Percentiles rank a stretch among this genome's conserved stretches.
phyloP scores from a whole-genome alignment of 1,140 invertebrate species.

The Drosophila sp. region DNA sequence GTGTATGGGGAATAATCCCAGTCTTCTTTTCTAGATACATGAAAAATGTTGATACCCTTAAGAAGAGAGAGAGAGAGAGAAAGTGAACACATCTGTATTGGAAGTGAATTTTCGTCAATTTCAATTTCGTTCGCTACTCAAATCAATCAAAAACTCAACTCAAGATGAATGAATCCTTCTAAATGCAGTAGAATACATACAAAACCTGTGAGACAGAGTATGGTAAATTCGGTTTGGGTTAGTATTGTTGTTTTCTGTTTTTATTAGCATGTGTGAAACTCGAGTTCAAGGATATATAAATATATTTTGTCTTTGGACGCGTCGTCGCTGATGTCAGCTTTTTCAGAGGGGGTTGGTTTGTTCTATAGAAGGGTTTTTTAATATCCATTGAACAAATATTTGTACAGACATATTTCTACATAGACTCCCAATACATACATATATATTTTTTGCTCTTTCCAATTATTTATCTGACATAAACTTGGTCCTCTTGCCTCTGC shows the following conservation, averaged over 20 bases:
- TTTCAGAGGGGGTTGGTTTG: not conserved
- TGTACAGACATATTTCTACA: too few species aligned
- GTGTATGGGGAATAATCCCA: not conserved
- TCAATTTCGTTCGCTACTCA: too few species aligned
- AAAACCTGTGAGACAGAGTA: not conserved
- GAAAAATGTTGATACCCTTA: not conserved
- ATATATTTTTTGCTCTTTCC: too few species aligned
- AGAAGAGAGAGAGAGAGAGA: too few species aligned
- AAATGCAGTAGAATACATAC: too few species aligned
- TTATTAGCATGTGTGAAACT: slow-evolving; percentile 2
- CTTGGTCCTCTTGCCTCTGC: too few species aligned
- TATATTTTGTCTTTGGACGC: not conserved
- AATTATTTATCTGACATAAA: too few species aligned
- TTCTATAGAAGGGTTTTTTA: not conserved
- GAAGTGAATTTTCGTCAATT: too few species aligned
- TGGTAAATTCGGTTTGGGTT: not conserved
- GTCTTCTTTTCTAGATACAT: not conserved
- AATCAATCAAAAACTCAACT: too few species aligned
- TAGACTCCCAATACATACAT: too few species aligned
- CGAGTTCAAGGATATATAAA: slow-evolving; percentile 7
- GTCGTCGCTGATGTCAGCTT: not conserved
- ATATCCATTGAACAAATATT: not conserved
- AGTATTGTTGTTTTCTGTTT: not conserved
- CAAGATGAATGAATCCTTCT: too few species aligned
- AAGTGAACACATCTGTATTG: too few species aligned